Evolutionary conservation across 2,797 vertebrate species (phyloP).

Genomic region (Gymnoscopelus microlampas): DNA sequence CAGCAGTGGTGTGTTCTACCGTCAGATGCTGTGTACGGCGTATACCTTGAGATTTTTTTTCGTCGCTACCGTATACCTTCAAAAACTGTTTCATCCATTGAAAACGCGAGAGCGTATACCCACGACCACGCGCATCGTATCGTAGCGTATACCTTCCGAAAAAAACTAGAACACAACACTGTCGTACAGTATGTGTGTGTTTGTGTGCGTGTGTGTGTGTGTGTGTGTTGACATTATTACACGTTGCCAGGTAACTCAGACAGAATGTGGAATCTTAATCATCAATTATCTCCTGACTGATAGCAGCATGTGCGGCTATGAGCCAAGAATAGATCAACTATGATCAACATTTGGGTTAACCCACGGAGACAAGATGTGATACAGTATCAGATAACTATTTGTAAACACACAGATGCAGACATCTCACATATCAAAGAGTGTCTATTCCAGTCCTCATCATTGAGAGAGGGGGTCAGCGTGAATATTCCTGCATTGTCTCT

Average conservation of each 20-base stretch:
- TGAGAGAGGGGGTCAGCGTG: constrained; percentile 7
- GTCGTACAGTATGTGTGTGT: too few relatives aligned
- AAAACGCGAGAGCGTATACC: too few relatives aligned
- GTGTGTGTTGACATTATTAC: constrained; percentile 1
- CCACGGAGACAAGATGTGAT: constrained; percentile 47
- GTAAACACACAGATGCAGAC: constrained; percentile 4
- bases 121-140: too few relatives aligned
- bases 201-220: constrained; percentile 7
- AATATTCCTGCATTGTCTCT: too few relatives aligned
- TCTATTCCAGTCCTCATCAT: constrained; percentile 9
- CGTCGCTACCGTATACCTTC: too few relatives aligned
- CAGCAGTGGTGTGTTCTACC: too few relatives aligned
- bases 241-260: constrained; percentile 28
- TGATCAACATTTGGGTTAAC: constrained; percentile 40
- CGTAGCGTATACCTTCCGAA: too few relatives aligned
- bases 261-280: constrained; percentile 45
- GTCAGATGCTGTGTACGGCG: too few relatives aligned
- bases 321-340: constrained; percentile 66
- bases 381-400: constrained; percentile 26
- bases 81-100: too few relatives aligned
- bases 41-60: too few relatives aligned
- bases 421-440: constrained; percentile 36
- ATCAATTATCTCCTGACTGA: constrained; percentile 66
- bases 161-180: too few relatives aligned
- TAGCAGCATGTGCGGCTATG: constrained; percentile 57